Percentiles rank a stretch among this genome's conserved stretches.
phyloP scores from a whole-genome alignment of 2,888 invertebrate species.

The Heliconius cydno region DNA sequence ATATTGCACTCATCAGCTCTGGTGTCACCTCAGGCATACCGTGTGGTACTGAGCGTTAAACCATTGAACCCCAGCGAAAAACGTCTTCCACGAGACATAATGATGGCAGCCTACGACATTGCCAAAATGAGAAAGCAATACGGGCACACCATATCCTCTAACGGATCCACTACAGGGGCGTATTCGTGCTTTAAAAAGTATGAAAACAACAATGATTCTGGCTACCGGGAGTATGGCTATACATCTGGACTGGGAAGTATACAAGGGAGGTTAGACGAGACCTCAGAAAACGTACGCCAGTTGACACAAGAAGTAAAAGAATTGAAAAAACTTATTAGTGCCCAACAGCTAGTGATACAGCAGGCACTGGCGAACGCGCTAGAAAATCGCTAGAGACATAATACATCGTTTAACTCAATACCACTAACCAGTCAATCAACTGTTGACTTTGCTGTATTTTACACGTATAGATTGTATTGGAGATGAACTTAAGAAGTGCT shows the following conservation, averaged over 20 bases:
- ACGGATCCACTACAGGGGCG: conserved; percentile 85
- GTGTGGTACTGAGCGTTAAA: conserved; percentile 92
- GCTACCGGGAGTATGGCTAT: conserved; percentile 81
- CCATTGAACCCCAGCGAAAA: conserved; percentile 93
- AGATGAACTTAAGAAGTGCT: conserved; percentile 62
- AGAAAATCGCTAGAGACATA: conserved; percentile 78
- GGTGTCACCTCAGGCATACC: conserved; percentile 91
- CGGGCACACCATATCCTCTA: conserved; percentile 87
- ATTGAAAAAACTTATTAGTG: conserved; percentile 83
- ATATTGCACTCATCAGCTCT: conserved; percentile 90
- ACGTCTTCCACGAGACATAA: conserved; percentile 89
- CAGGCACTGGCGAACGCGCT: conserved; percentile 75
- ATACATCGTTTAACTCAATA: conserved; percentile 80
- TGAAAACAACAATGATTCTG: conserved; percentile 84
- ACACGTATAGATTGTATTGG: conserved; percentile 60
- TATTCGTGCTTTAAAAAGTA: conserved; percentile 86
- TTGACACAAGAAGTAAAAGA: conserved; percentile 87
- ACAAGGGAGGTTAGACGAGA: conserved; percentile 87
- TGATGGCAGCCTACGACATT: conserved; percentile 91
- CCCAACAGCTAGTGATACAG: conserved; percentile 80
- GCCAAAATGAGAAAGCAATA: conserved; percentile 89
- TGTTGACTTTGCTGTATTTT: conserved; percentile 60
- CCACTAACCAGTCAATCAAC: conserved; percentile 81
- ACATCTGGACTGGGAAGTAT: conserved; percentile 83
- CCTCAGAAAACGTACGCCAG: conserved; percentile 86